Evolutionary conservation across 2,888 invertebrate species (phyloP).

Genomic region (Ligdia adustata): DNA sequence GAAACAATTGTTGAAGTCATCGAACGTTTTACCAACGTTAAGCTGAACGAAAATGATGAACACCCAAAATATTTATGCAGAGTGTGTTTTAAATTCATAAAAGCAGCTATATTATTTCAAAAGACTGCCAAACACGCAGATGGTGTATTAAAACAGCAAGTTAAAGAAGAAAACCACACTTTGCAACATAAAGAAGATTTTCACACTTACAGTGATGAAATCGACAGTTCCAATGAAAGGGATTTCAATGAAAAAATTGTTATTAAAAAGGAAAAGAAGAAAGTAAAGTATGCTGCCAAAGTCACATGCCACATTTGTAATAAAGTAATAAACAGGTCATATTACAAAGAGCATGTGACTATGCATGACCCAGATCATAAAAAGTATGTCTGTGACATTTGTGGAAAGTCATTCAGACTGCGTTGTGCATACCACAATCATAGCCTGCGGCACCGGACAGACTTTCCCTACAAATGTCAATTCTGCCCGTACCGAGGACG

Average conservation of each 20-base stretch:
- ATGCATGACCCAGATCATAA: constrained; percentile 62
- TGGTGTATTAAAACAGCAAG: constrained; percentile 46
- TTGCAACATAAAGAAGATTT: constrained; percentile 31
- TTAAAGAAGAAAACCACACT: constrained; percentile 41
- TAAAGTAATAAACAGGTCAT: constrained; percentile 56
- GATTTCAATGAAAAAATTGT: constrained; percentile 31
- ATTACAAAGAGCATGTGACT: constrained; percentile 59
- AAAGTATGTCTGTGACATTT: constrained; percentile 63
- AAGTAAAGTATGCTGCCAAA: constrained; percentile 44
- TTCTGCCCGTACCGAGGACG: constrained; percentile 58
- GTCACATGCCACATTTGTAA: constrained; percentile 46
- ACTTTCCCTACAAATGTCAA: constrained; percentile 60
- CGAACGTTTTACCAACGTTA: constrained; percentile 46
- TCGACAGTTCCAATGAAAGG: constrained; percentile 34
- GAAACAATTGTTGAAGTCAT: constrained; percentile 23
- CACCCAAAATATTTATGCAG: constrained; percentile 60
- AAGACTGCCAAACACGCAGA: constrained; percentile 57
- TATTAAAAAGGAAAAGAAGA: constrained; percentile 39
- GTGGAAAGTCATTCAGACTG: constrained; percentile 61
- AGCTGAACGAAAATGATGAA: constrained; percentile 50
- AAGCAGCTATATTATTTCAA: constrained; percentile 56
- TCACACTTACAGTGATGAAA: constrained; percentile 39
- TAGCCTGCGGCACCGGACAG: constrained; percentile 55
- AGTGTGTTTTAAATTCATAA: constrained; percentile 57
- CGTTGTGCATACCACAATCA: constrained; percentile 62